Percentiles rank a stretch among this genome's conserved stretches.
phyloP scores from a whole-genome alignment of 2,113 vertebrate genomes.

The Elaphurus davidianus region DNA sequence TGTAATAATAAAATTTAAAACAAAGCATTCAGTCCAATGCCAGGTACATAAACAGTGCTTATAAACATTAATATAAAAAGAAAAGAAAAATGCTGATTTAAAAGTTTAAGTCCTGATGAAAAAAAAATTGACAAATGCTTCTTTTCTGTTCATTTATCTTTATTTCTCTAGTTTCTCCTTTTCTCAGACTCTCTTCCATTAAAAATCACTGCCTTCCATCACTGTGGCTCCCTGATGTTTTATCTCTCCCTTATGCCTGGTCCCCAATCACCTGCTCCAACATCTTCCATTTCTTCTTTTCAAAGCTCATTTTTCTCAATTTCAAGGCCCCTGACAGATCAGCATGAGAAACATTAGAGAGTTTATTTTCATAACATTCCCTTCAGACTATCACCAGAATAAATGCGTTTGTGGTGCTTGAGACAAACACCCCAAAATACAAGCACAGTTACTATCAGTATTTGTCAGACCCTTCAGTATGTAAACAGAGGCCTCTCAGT shows the following conservation, averaged over 20 bases:
- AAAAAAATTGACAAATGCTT: not conserved
- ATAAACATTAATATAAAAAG: not conserved
- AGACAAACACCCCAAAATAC: slow-evolving; percentile 17
- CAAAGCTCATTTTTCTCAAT: slow-evolving; percentile 54
- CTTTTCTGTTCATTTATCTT: slow-evolving; percentile 32
- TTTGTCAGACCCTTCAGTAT: not conserved
- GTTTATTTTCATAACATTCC: slow-evolving; percentile 52
- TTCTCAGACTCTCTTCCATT: not conserved
- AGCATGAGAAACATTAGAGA: slow-evolving; percentile 42
- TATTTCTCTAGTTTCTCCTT: slow-evolving; percentile 10
- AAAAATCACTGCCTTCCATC: not conserved
- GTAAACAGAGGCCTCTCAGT: not conserved
- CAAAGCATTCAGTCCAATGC: not conserved
- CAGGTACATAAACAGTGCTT: not conserved
- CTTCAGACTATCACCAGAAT: slow-evolving; percentile 40
- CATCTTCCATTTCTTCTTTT: slow-evolving; percentile 31
- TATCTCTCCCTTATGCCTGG: not conserved
- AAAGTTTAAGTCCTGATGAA: not conserved
- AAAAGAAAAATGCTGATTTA: not conserved
- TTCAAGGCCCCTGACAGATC: slow-evolving; percentile 33
- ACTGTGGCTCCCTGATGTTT: not conserved
- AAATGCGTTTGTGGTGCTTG: not conserved
- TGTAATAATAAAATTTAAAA: not conserved
- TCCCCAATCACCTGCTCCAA: not conserved
- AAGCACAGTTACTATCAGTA: not conserved